Conservation (phyloP, 2,797 vertebrate species). For the Syngnathus acus region DNA sequence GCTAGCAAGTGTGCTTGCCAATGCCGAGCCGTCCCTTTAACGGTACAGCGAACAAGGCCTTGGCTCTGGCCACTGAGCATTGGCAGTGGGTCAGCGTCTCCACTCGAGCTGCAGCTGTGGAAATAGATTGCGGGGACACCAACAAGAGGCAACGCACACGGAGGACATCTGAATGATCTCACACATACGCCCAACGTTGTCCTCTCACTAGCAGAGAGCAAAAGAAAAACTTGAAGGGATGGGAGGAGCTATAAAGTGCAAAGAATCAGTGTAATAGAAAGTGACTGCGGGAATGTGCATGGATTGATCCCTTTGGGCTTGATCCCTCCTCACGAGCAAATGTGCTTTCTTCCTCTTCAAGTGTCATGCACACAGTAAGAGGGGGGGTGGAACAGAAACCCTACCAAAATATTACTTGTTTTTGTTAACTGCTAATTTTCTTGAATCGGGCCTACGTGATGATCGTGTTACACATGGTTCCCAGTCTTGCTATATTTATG, state of each 20-base stretch:
- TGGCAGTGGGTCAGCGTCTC: constrained; percentile 11
- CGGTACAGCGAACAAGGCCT: background rate
- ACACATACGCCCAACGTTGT: constrained; percentile 31
- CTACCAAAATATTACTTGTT: background rate
- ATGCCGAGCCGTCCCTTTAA: constrained; percentile 16
- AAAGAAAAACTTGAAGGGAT: constrained; percentile 14
- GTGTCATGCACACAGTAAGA: background rate
- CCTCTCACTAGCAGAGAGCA: constrained; percentile 22
- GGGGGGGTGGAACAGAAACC: background rate
- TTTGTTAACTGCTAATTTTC: background rate
- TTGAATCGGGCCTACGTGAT: constrained; percentile 19
- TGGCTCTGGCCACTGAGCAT: background rate
- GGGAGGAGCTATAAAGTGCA: constrained; percentile 54
- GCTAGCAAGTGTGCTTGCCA: constrained; percentile 2
- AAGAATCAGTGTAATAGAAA: constrained; percentile 45
- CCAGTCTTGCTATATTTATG: background rate
- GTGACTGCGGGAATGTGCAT: constrained; percentile 45
- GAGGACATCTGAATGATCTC: constrained; percentile 39
- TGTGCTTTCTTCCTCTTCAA: constrained; percentile 7
- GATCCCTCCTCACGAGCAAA: constrained; percentile 24
- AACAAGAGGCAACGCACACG: constrained; percentile 13
- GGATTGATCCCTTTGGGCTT: constrained; percentile 17
- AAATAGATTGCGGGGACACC: constrained; percentile 36
- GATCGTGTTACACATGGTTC: constrained; percentile 8
- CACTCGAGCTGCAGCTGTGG: constrained; percentile 45